phyloP scores from a whole-genome alignment of 2,888 invertebrate species.

The Eurytoma californica region DNA sequence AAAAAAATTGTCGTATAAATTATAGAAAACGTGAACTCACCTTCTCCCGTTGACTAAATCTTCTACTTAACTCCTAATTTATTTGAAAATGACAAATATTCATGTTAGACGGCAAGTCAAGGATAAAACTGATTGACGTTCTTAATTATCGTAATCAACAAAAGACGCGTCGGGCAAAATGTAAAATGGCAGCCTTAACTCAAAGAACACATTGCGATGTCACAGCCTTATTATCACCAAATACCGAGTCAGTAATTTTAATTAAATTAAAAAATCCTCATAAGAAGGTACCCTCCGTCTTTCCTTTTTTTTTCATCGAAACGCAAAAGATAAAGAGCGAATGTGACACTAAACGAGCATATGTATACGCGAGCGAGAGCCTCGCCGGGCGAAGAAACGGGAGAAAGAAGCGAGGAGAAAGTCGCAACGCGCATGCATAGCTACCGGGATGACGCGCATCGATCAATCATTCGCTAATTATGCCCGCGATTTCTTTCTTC shows the following conservation, averaged over 20 bases:
- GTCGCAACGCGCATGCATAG: constrained; percentile 23
- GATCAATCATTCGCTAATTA: constrained; percentile 74
- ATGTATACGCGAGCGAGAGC: not conserved
- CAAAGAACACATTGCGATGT: too few species aligned
- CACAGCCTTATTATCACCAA: constrained; percentile 11
- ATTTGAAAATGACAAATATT: too few species aligned
- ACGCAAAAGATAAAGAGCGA: constrained; percentile 68
- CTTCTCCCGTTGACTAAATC: too few species aligned
- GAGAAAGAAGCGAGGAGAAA: constrained; percentile 8
- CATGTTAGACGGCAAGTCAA: too few species aligned
- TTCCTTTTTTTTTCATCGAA: constrained; percentile 34
- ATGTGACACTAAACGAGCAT: constrained; percentile 49
- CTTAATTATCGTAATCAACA: too few species aligned
- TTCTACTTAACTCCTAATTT: too few species aligned
- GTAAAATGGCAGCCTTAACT: too few species aligned
- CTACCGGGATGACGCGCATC: constrained; percentile 67
- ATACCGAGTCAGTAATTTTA: constrained; percentile 14
- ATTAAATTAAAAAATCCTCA: constrained; percentile 36
- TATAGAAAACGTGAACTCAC: too few species aligned
- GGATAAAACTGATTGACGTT: too few species aligned
- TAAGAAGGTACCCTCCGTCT: not conserved
- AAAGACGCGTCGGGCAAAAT: too few species aligned
- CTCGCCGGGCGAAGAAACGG: not conserved
- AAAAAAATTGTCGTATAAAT: too few species aligned
- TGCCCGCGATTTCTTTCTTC: constrained; percentile 73